phyloP scores from a whole-genome alignment of 2,888 invertebrate genomes.

The Thecophora atra region DNA sequence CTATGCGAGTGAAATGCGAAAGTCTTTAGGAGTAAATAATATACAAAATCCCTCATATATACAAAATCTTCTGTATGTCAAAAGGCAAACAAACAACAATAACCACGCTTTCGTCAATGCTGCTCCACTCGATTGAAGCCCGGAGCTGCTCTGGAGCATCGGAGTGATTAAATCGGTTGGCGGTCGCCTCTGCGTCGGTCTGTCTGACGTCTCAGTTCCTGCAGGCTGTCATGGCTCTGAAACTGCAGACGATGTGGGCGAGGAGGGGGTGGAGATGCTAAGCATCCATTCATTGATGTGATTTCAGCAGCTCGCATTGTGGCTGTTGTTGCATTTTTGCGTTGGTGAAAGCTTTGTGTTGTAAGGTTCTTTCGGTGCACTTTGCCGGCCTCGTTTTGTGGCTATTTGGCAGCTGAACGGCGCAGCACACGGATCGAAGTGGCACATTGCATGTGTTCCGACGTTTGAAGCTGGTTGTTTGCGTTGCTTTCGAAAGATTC shows the following conservation, averaged over 20 bases:
- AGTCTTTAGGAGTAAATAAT: no score
- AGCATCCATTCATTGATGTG: constrained; percentile 9
- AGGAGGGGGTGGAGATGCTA: not conserved
- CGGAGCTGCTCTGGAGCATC: not conserved
- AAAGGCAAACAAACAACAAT: not conserved
- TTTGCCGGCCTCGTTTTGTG: not conserved
- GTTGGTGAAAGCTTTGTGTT: not conserved
- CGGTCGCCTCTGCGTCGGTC: not conserved
- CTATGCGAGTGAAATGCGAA: no score
- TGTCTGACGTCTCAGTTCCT: no score
- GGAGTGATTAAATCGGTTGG: constrained; percentile 5
- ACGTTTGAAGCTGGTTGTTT: not conserved
- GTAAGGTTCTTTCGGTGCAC: not conserved
- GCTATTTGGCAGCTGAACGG: not conserved
- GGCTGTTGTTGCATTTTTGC: not conserved
- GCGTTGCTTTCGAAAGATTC: not conserved
- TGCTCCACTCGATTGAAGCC: not conserved
- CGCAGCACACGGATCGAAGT: not conserved
- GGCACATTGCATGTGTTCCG: not conserved
- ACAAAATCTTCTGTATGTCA: not conserved
- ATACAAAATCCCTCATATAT: no score
- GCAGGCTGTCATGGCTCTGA: not conserved
- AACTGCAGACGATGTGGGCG: not conserved
- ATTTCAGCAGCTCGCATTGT: not conserved
- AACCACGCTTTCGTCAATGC: not conserved